Percentiles rank a stretch among this genome's conserved stretches.
These are phyloP conservation scores for Amazona vittata DNA, from an alignment of 2,113 vertebrate species.

Conservation along the genomic window DNA sequence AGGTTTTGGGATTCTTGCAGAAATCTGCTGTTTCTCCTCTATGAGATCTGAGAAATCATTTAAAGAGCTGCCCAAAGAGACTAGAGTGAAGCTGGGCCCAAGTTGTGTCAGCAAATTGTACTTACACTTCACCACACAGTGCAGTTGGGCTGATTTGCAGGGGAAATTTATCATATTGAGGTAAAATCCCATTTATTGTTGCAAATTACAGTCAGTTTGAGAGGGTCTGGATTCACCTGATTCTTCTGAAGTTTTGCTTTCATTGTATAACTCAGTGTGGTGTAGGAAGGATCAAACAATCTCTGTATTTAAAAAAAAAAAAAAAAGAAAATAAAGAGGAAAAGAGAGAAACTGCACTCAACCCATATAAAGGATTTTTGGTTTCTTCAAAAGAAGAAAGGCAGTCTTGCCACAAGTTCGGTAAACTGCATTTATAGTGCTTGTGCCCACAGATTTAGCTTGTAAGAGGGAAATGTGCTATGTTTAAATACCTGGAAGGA, in stretches of 20 bases:
- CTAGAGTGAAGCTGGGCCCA: background rate
- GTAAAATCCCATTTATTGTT: background rate
- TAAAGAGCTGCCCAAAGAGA: background rate
- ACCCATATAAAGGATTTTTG: background rate
- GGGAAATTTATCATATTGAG: background rate
- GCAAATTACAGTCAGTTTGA: background rate
- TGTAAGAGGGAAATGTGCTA: background rate
- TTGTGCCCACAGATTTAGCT: background rate
- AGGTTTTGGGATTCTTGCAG: background rate
- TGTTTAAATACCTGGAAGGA: slow-evolving; percentile 45
- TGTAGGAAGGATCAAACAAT: background rate
- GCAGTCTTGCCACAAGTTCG: background rate
- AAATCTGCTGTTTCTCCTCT: background rate
- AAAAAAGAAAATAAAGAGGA: background rate
- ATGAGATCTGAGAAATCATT: background rate
- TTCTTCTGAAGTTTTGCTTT: slow-evolving; percentile 25
- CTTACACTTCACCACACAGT: background rate
- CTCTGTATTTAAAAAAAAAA: background rate
- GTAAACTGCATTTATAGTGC: slow-evolving; percentile 1
- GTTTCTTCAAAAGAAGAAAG: slow-evolving; percentile 2
- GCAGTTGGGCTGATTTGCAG: background rate
- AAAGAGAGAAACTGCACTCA: background rate
- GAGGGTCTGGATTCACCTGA: background rate
- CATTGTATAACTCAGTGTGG: background rate
- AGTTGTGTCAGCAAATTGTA: background rate